These are phyloP conservation scores for Pungitius pungitius DNA, from an alignment of 2,113 vertebrate species.

Conservation along the genomic window DNA sequence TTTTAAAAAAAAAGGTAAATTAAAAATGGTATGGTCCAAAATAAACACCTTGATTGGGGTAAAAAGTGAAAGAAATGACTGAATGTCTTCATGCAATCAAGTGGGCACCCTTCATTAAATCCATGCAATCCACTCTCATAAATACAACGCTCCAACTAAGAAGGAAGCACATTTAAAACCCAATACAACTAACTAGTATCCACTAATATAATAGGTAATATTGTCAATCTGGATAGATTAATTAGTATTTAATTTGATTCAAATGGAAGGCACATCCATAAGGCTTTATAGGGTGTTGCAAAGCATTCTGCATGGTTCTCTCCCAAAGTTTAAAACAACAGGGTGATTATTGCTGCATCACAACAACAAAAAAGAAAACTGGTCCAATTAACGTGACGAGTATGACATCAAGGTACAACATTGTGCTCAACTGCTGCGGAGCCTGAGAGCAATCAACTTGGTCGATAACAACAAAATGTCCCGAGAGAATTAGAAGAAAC, in stretches of 20 bases:
- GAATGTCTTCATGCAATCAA: slow-evolving; percentile 76
- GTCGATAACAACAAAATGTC: slow-evolving; percentile 9
- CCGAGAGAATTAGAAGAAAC: slow-evolving; percentile 36
- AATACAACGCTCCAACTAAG: slow-evolving; percentile 72
- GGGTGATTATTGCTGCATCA: slow-evolving; percentile 90
- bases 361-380: slow-evolving; percentile 84
- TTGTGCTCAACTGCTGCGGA: slow-evolving; percentile 56
- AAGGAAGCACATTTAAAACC: slow-evolving; percentile 84
- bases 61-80: slow-evolving; percentile 35
- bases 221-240: slow-evolving; percentile 63
- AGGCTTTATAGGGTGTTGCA: slow-evolving; percentile 92
- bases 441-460: slow-evolving; percentile 52
- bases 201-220: slow-evolving; percentile 53
- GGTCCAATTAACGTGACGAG: slow-evolving; percentile 47
- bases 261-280: slow-evolving; percentile 96
- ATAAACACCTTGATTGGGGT: slow-evolving; percentile 60
- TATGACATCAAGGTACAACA: slow-evolving; percentile 54
- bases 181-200: slow-evolving; percentile 47
- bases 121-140: slow-evolving; percentile 76
- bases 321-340: slow-evolving; percentile 81
- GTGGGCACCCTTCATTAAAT: slow-evolving; percentile 80
- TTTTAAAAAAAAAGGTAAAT: slow-evolving; percentile 64
- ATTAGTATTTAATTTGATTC: slow-evolving; percentile 77
- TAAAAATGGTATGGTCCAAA: slow-evolving; percentile 41
- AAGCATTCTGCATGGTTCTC: slow-evolving; percentile 81